These are phyloP conservation scores for Dufourea novaeangliae DNA, from an alignment of 1,140 invertebrate species.

Conservation along the genomic window DNA sequence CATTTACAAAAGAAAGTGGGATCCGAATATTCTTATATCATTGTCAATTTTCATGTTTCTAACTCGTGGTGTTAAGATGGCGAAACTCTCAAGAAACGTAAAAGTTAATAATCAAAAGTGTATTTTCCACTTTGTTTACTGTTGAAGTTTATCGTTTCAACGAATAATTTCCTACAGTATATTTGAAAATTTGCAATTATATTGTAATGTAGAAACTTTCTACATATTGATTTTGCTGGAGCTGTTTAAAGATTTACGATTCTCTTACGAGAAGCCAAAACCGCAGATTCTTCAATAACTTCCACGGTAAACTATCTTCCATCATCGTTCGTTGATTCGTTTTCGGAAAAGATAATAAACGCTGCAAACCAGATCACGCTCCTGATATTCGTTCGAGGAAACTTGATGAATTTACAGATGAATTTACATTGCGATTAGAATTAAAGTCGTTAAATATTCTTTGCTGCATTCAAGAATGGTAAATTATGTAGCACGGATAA, in stretches of 20 bases:
- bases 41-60: no score
- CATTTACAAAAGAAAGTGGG: no score
- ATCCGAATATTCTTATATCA: no score
- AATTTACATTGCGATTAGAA: slow-evolving; percentile 45
- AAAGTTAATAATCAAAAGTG: no score
- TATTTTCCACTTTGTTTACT: no score
- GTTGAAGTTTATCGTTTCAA: no score
- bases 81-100: no score
- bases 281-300: slow-evolving; percentile 65
- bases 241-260: slow-evolving; percentile 49
- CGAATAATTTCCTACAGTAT: no score
- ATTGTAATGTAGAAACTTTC: no score
- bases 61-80: no score
- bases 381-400: slow-evolving; percentile 44
- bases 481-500: background rate
- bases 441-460: background rate
- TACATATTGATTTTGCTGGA: background rate
- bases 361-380: slow-evolving; percentile 49
- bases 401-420: slow-evolving; percentile 27
- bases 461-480: background rate
- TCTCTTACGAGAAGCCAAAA: slow-evolving; percentile 51
- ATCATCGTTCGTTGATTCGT: slow-evolving; percentile 62
- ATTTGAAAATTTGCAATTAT: no score
- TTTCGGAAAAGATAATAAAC: slow-evolving; percentile 62
- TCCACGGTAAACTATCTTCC: slow-evolving; percentile 57